Base-by-base conservation (phyloP, 2,113 vertebrate species). In the Sinocyclocheilus anophthalmus region DNA sequence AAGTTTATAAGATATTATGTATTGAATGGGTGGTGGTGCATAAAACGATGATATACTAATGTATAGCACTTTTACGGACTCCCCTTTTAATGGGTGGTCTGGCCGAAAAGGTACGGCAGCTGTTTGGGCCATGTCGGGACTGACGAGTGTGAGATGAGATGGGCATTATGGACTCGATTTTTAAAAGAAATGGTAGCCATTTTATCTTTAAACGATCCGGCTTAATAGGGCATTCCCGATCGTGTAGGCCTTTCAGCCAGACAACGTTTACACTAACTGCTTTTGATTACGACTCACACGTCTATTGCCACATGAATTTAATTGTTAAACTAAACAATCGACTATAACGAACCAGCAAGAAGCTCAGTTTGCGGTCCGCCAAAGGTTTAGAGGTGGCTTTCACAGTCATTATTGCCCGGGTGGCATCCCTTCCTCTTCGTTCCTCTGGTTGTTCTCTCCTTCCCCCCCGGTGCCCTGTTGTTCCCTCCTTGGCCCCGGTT, bases 101-200 rank as follows among this genome's bases (percentile, higher is more conserved):
- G 30, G 9, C 0, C 50, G 7, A 50, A 12, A 84, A 59, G 67
- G 67, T 84, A 84, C 82, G 82, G 82, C 50, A 42, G 2, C 82
- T 57, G 30, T 24, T 33, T 1, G 69, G 69, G 82, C 75, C 82
- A 72, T 9, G 7, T 39, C 67, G 82, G 39, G 53, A 84, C 67
- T 42, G 82, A 59, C 24, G 81, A 57, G 48, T 14, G 20, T 42
- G 30, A 73, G 69, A 81, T 81, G 79, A 81, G 53, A 61, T 24
- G 55, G 55, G 53, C 77, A 63, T 63, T 80, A 42, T 22, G 55
- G 0, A 30, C 11, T 80, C 30, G 37, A 39, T 42, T n/a, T 61
- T 61, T n/a, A n/a, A 61, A 18, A 26, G 37, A 42, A 42, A 12
- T n/a, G 5, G 5, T 42, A 2, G 22, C 37, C 1, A 73, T 22